Evolutionary conservation across 2,113 vertebrate species (phyloP).

Genomic region (Nyctibius bracteatus): DNA sequence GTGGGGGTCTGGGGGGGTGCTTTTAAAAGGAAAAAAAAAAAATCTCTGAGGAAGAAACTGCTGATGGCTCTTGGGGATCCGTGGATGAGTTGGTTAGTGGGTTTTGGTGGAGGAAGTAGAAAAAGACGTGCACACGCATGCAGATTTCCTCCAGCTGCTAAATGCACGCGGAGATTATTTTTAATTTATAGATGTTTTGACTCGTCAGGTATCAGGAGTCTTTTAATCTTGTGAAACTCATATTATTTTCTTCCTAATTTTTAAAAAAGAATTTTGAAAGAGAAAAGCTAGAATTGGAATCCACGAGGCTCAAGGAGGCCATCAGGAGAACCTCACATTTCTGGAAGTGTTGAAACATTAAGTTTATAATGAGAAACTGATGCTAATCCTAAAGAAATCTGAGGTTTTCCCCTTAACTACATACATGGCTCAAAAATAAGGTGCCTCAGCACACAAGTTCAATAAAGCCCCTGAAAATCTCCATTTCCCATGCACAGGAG

Average conservation of each 20-base stretch:
- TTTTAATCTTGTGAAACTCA: background rate
- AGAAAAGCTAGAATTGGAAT: background rate
- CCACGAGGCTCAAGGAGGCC: background rate
- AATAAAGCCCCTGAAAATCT: background rate
- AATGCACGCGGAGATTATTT: background rate
- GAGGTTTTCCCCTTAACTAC: background rate
- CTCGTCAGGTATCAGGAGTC: background rate
- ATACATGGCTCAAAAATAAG: background rate
- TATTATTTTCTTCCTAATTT: background rate
- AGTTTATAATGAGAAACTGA: background rate
- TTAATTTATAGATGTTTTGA: background rate
- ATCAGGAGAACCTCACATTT: background rate
- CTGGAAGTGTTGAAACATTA: background rate
- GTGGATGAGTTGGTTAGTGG: background rate
- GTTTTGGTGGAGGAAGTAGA: background rate
- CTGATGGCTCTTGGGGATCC: background rate
- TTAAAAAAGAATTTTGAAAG: background rate
- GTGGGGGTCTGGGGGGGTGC: rapidly evolving
- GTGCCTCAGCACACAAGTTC: background rate
- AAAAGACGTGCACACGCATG: rapidly evolving
- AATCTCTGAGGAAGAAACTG: background rate
- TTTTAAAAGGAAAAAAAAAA: background rate
- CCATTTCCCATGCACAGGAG: background rate
- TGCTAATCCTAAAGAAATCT: background rate
- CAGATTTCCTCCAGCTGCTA: background rate